Percentiles rank a stretch among this genome's conserved stretches.
These are phyloP conservation scores for Potorous gilbertii DNA, from an alignment of 2,797 vertebrate genomes.

Conservation along the genomic window DNA sequence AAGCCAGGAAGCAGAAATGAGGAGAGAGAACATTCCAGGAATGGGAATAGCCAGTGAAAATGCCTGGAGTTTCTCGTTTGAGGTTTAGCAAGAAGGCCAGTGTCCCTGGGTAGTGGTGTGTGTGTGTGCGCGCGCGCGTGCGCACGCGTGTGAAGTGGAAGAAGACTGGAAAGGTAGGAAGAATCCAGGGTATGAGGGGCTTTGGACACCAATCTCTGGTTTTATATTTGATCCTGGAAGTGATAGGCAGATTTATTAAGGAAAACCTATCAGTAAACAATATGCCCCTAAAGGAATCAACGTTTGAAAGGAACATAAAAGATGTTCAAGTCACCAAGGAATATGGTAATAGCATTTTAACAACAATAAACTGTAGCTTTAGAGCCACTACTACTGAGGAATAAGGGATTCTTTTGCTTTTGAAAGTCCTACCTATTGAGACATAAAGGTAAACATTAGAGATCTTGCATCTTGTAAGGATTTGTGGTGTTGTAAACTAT, in stretches of 20 bases:
- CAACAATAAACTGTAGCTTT: slow-evolving; percentile 65
- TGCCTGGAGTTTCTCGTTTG: background rate
- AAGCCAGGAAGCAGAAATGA: background rate
- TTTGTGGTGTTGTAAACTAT: slow-evolving; percentile 83
- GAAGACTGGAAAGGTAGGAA: background rate
- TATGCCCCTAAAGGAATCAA: slow-evolving; percentile 74
- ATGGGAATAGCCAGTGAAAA: background rate
- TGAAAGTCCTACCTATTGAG: slow-evolving; percentile 75
- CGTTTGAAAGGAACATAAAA: slow-evolving; percentile 27
- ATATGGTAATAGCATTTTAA: slow-evolving; percentile 75
- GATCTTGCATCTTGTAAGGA: slow-evolving; percentile 81
- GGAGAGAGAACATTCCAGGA: background rate
- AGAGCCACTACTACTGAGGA: slow-evolving; percentile 65
- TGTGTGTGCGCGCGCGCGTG: background rate
- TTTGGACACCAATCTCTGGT: background rate
- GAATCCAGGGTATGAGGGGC: background rate
- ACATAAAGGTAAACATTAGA: slow-evolving; percentile 83
- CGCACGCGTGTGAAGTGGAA: background rate
- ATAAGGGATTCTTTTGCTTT: slow-evolving; percentile 70
- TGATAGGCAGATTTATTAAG: slow-evolving; percentile 75
- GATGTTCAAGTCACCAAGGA: slow-evolving; percentile 73
- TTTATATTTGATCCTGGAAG: background rate
- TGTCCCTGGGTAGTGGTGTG: background rate
- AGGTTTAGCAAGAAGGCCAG: background rate
- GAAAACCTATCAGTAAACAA: slow-evolving; percentile 73